phyloP scores from a whole-genome alignment of 2,797 vertebrate species.

The Sternarchorhynchus goeldii region DNA sequence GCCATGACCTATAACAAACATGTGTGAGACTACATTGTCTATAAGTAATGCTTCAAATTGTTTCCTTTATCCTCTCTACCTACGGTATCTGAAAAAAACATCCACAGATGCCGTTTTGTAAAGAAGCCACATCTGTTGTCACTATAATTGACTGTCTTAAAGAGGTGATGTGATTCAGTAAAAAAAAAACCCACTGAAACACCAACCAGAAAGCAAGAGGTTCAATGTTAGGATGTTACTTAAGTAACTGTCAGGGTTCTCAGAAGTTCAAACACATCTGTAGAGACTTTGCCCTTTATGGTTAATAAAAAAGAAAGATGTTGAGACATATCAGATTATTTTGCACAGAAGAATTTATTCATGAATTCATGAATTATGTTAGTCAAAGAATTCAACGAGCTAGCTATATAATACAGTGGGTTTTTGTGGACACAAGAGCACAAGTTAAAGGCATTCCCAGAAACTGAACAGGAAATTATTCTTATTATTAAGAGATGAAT shows the following conservation, averaged over 20 bases:
- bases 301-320: slow-evolving; percentile 12
- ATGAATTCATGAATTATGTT: slow-evolving; percentile 42
- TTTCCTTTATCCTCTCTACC: background rate
- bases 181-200: background rate
- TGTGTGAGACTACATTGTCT: background rate
- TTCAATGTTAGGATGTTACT: slow-evolving; percentile 20
- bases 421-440: slow-evolving; percentile 9
- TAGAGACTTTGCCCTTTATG: slow-evolving; percentile 14
- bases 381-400: slow-evolving; percentile 11
- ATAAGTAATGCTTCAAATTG: background rate
- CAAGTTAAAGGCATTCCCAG: background rate
- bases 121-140: slow-evolving; percentile 1
- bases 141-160: slow-evolving; percentile 14
- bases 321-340: slow-evolving; percentile 31
- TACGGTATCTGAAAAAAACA: background rate
- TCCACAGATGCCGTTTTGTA: background rate
- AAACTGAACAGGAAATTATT: slow-evolving; percentile 10
- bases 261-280: slow-evolving; percentile 46
- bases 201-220: slow-evolving; percentile 15
- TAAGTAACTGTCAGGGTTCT: slow-evolving; percentile 28
- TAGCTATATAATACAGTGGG: background rate
- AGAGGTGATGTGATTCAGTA: slow-evolving; percentile 8
- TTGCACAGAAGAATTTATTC: slow-evolving; percentile 23
- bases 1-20: background rate
- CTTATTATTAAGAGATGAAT: background rate